These are phyloP conservation scores for Sanderia malayensis DNA, from an alignment of 30 jellyfish, hydroid and myxozoan genomes.

Conservation along the genomic window DNA sequence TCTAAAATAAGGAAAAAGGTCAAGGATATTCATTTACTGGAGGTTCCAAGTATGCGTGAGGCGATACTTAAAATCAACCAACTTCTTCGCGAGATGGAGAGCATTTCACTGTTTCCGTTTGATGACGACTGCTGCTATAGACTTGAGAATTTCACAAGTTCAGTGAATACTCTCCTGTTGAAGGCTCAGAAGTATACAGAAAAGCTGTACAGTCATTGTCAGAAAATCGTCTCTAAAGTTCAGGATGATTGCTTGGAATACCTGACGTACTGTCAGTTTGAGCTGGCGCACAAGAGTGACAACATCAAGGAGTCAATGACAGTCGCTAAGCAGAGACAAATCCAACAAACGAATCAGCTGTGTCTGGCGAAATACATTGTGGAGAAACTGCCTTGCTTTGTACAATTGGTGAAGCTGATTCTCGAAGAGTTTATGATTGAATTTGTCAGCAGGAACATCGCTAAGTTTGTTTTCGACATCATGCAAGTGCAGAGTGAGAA, in stretches of 20 bases:
- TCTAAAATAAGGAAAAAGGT: conserved; percentile 31
- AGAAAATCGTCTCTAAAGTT: conserved; percentile 22
- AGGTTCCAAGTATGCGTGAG: conserved; percentile 59
- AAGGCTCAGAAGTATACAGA: conserved; percentile 34
- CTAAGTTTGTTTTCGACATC: conserved; percentile 30
- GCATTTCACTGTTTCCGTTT: conserved; percentile 40
- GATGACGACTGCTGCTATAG: conserved; percentile 23
- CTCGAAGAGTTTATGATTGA: conserved; percentile 35
- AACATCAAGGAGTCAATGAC: conserved; percentile 82
- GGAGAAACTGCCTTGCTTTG: conserved; percentile 48
- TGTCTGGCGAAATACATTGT: conserved; percentile 32
- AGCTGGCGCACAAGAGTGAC: conserved; percentile 40
- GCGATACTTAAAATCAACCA: conserved; percentile 49
- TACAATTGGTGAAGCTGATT: conserved; percentile 28
- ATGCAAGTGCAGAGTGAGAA: conserved; percentile 11
- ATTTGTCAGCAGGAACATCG: conserved; percentile 22
- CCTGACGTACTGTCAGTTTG: conserved; percentile 52
- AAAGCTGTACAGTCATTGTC: conserved; percentile 50
- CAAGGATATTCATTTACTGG: conserved; percentile 34
- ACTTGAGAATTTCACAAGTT: conserved; percentile 27
- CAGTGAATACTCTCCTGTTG: conserved; percentile 7
- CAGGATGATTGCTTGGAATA: conserved; percentile 51
- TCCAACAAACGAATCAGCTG: conserved; percentile 45
- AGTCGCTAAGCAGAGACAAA: conserved; percentile 49
- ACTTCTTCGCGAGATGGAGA: conserved; percentile 52